Percentiles rank a stretch among this genome's conserved stretches.
Conservation (phyloP, 2,888 invertebrate species). For the Athripsodes cinereus region DNA sequence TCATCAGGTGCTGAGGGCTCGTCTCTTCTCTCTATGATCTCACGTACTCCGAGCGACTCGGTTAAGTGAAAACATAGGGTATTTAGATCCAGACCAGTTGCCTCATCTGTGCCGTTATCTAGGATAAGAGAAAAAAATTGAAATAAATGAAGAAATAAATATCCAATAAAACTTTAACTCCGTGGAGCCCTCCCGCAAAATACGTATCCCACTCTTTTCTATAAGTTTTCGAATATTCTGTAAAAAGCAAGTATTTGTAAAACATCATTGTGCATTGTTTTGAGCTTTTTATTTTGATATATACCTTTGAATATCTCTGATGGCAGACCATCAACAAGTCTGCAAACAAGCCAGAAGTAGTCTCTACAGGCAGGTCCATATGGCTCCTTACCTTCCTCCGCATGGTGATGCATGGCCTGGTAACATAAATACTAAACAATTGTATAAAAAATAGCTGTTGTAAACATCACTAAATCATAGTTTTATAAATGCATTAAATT, state of each 20-base stretch:
- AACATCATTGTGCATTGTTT: too few species aligned
- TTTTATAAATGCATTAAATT: too few species aligned
- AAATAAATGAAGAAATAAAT: not conserved
- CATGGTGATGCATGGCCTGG: slow-evolving; percentile 52
- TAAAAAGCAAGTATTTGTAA: not conserved
- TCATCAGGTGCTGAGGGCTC: slow-evolving; percentile 81
- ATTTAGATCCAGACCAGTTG: slow-evolving; percentile 56
- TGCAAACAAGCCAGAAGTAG: slow-evolving; percentile 88
- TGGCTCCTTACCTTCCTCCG: slow-evolving; percentile 85
- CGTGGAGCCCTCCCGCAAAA: too few species aligned
- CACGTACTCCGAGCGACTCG: slow-evolving; percentile 67
- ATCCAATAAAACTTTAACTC: too few species aligned
- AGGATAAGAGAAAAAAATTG: slow-evolving; percentile 9
- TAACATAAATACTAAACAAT: slow-evolving; percentile 11
- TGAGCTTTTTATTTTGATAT: too few species aligned
- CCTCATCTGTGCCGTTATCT: slow-evolving; percentile 25
- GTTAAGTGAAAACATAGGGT: slow-evolving; percentile 67
- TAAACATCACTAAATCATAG: too few species aligned
- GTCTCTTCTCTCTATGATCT: slow-evolving; percentile 76
- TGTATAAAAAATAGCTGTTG: too few species aligned
- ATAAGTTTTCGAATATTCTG: not conserved
- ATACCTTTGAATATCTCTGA: slow-evolving; percentile 69
- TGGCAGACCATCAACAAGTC: slow-evolving; percentile 80
- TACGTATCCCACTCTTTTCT: too few species aligned
- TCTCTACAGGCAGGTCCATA: slow-evolving; percentile 92